A percentile compares a stretch with the other conserved stretches of the same genome.
phyloP scores from a whole-genome alignment of 2,888 invertebrate genomes.

The Notodonta dromedarius region DNA sequence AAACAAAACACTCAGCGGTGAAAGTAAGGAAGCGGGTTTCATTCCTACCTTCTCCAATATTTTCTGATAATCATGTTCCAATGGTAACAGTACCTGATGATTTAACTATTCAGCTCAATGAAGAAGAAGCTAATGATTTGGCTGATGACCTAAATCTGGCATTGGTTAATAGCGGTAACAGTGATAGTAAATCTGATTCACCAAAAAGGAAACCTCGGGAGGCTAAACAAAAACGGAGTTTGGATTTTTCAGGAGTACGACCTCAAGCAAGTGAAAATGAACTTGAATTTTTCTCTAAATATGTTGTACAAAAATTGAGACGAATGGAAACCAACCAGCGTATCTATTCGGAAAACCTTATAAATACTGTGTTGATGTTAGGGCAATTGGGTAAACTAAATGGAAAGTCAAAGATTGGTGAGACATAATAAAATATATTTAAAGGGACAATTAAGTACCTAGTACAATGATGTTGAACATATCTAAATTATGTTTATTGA shows the following conservation, averaged over 20 bases:
- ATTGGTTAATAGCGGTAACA: conserved; percentile 53
- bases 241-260: conserved; percentile 48
- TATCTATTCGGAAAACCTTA: conserved; percentile 79
- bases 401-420: conserved; percentile 73
- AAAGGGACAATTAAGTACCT: conserved; percentile 8
- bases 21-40: conserved; percentile 76
- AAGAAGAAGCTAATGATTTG: conserved; percentile 74
- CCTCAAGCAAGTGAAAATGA: conserved; percentile 67
- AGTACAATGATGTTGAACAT: conserved; percentile 30
- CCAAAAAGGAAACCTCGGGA: conserved; percentile 55
- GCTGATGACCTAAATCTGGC: conserved; percentile 68
- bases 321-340: conserved; percentile 80
- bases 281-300: conserved; percentile 77
- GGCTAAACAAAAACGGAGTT: conserved; percentile 58
- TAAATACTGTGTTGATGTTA: conserved; percentile 79
- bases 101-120: conserved; percentile 78
- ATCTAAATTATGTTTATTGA: conserved; percentile 37
- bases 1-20: conserved; percentile 57
- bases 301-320: conserved; percentile 76
- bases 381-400: conserved; percentile 74
- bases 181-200: conserved; percentile 41
- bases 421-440: conserved; percentile 44
- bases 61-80: conserved; percentile 75
- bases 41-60: conserved; percentile 73
- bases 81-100: conserved; percentile 81